Percentiles rank a stretch among this genome's conserved stretches.
These are phyloP conservation scores for Crossocerus cetratus DNA, from an alignment of 2,888 invertebrate genomes.

Conservation along the genomic window DNA sequence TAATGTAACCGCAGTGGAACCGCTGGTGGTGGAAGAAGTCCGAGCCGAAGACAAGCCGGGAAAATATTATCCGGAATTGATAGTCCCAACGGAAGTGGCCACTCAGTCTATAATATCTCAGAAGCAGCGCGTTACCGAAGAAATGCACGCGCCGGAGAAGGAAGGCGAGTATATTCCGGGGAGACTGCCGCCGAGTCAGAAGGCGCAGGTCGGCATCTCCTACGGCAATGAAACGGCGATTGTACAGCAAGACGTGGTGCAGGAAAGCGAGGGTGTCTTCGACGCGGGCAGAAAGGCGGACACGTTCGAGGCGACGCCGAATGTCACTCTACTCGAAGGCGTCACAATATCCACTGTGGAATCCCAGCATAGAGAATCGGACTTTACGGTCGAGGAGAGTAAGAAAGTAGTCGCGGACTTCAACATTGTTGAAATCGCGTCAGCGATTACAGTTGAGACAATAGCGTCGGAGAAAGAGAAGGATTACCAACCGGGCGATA, in stretches of 20 bases:
- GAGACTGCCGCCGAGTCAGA: conserved; percentile 81
- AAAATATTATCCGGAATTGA: conserved; percentile 87
- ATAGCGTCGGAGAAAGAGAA: conserved; percentile 81
- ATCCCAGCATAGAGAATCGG: conserved; percentile 82
- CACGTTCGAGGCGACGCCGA: conserved; percentile 65
- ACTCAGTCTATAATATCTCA: conserved; percentile 82
- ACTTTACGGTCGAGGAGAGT: conserved; percentile 78
- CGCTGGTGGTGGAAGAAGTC: conserved; percentile 83
- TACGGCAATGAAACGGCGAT: conserved; percentile 81
- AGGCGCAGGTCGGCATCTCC: conserved; percentile 80
- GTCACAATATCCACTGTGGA: conserved; percentile 82
- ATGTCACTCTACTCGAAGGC: conserved; percentile 74
- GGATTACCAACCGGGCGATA: conserved; percentile 77
- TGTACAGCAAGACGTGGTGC: conserved; percentile 79
- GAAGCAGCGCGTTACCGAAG: conserved; percentile 82
- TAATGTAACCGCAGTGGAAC: conserved; percentile 82
- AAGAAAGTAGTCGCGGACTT: conserved; percentile 80
- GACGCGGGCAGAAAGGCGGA: conserved; percentile 64
- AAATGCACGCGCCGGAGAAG: conserved; percentile 83
- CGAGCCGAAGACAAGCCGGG: conserved; percentile 85
- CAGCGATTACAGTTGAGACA: conserved; percentile 81
- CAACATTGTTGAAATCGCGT: conserved; percentile 81
- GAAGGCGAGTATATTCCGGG: conserved; percentile 82
- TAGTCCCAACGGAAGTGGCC: conserved; percentile 88
- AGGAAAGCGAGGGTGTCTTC: conserved; percentile 84